These are phyloP conservation scores for Coptodon bakossiorum DNA, from an alignment of 2,113 vertebrate genomes.

Conservation along the genomic window DNA sequence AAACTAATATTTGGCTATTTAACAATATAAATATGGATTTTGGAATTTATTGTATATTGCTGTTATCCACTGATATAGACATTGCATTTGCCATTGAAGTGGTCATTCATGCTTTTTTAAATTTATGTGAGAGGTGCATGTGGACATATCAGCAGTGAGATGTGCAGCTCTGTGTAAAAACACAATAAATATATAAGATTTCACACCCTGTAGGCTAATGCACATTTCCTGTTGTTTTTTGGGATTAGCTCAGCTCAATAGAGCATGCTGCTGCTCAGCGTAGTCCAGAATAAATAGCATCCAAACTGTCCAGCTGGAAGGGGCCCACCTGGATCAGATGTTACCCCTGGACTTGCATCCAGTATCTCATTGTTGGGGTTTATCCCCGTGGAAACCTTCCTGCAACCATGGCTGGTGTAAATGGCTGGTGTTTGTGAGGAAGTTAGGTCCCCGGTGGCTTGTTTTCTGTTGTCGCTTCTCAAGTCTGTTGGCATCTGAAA, in stretches of 20 bases:
- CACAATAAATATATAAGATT: background rate
- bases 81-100: background rate
- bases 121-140: background rate
- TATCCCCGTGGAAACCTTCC: constrained; percentile 48
- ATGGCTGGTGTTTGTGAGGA: constrained; percentile 29
- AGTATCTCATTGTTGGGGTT: constrained; percentile 18
- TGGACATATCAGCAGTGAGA: background rate
- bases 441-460: constrained; percentile 26
- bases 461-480: constrained; percentile 35
- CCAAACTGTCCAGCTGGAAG: constrained; percentile 43
- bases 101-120: background rate
- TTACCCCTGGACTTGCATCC: background rate
- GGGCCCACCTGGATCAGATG: constrained; percentile 28
- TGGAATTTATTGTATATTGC: background rate
- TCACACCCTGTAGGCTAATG: background rate
- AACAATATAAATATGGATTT: background rate
- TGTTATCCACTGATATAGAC: background rate
- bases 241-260: background rate
- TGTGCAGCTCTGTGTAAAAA: background rate
- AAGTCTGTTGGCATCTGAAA: constrained; percentile 28
- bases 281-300: constrained; percentile 12
- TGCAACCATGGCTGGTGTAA: constrained; percentile 11
- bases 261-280: background rate
- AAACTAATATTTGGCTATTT: background rate
- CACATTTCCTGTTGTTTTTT: background rate